Base-by-base conservation (phyloP, 2,888 invertebrate species). In the Teleiodes luculella region DNA sequence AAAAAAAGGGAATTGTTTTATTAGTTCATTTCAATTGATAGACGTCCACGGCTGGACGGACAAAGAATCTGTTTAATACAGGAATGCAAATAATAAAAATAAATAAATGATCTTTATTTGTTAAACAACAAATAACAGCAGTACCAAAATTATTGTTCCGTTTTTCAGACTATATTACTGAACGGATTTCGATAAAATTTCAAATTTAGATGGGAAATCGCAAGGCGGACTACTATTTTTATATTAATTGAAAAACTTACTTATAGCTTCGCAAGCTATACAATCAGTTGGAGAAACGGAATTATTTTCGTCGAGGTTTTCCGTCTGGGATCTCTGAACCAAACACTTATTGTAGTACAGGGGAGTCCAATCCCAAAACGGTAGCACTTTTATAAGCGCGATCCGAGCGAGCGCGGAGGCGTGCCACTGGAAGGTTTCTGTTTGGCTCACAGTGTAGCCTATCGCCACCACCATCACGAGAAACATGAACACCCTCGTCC, bases 321-420 rank as follows among this genome's bases (percentile, higher is more conserved):
- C 80, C 1, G 78, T 92, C 68, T 92, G 92, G 0, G 93, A 92
- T 68, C 93, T 93, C 58, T 92, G 91, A 52, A 97, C 90, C 66
- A 97, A 85, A 73, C 97, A 98, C 61, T 85, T 81, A 58, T 83
- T 86, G 62, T 85, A 83, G 60, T 89, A 89, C 59, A 90, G 64
- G 14, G 86, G 83, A 0, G 89, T 93, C 97, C 97, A 97, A 72
- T 97, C 94, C 95, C 95, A 97, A 60, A 94, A 86, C 0, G 96
- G 95, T 35, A 96, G 78, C 11, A 95, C 54, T 83, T 95, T 93
- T 52, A 96, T 94, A 63, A 96, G 78, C 16, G 93, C 66, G 36
- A 95, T 89, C 36, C 96, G 90, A 0, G 93, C 92, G 20, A 95
- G 69, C 0, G 95, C 95, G 0, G 94, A 91, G 0, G 93, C 84